phyloP scores from a whole-genome alignment of 2,888 invertebrate species.

The Arge pagana region DNA sequence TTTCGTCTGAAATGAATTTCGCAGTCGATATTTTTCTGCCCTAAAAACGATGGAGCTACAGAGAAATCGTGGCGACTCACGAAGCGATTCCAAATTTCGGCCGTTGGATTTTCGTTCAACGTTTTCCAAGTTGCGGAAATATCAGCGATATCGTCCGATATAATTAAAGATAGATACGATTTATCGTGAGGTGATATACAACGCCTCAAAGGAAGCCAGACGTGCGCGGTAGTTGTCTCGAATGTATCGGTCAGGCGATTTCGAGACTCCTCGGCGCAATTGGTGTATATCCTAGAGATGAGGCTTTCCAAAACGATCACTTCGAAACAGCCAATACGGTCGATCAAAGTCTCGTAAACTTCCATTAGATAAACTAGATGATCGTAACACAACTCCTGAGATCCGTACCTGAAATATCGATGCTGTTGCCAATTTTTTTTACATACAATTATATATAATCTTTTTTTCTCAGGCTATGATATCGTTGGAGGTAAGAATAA shows the following conservation, averaged over 20 bases:
- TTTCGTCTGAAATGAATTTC: too few relatives aligned
- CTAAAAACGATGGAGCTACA: too few relatives aligned
- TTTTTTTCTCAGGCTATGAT: slow-evolving; percentile 13
- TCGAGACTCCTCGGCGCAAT: slow-evolving; percentile 40
- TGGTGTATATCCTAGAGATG: slow-evolving; percentile 43
- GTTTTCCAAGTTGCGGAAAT: slow-evolving; percentile 7
- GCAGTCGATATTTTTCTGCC: too few relatives aligned
- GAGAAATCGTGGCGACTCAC: slow-evolving; percentile 2
- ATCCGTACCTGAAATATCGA: slow-evolving; percentile 13
- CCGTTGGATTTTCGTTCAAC: slow-evolving; percentile 1
- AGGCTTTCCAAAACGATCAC: slow-evolving; percentile 40
- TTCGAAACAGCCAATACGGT: slow-evolving; percentile 39
- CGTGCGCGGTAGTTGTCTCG: slow-evolving; percentile 5
- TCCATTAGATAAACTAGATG: slow-evolving; percentile 45
- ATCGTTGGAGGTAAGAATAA: neutral
- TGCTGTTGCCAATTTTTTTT: neutral
- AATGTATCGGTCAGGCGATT: slow-evolving; percentile 29
- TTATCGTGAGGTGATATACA: slow-evolving; percentile 24
- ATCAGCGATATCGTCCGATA: neutral
- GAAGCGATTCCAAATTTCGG: slow-evolving; percentile 1
- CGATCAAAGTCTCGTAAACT: slow-evolving; percentile 36
- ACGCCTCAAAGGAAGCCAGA: slow-evolving; percentile 28
- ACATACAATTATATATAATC: slow-evolving; percentile 3
- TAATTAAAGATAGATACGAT: slow-evolving; percentile 4
- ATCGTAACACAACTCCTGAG: slow-evolving; percentile 40